Evolutionary conservation across 2,797 vertebrate species (phyloP), one percentile per base, ranked within the genome.

Genomic region (Sparidentex hasta): DNA sequence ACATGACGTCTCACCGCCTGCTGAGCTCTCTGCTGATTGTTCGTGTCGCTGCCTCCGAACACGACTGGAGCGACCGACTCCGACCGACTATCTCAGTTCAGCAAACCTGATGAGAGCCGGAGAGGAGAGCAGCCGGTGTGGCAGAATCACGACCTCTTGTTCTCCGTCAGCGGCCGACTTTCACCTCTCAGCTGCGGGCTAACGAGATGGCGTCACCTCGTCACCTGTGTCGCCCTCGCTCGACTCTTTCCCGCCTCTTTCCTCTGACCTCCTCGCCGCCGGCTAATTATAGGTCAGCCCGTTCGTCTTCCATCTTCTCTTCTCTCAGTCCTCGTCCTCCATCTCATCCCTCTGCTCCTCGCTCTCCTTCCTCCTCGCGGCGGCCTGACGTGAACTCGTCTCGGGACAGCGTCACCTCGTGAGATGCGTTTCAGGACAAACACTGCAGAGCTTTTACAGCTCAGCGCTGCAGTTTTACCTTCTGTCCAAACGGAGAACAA

Each of bases 221-320:
- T 57, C 68, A 47, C 72, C 52, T 0, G 1, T 14, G 58, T 61
- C 64, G 8, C 29, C 74, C 25, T 23, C 7, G 7, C 44, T 41
- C 55, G 1, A 23, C 41, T 71, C 78, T 1, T 7, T 21, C 5
- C 47, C 47, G 52, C 65, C 52, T 23, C 46, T 20, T 17, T 44
- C 25, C 46, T n/a, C 57, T 63, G 13, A 50, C 51, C 51, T 76
- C 61, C 38, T 5, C 0, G 4, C 62, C 17, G 57, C 7, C 2
- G 64, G 71, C 47, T 81, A 81, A 85, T 76, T 65, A 59, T 43
- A 69, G 67, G 64, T 78, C 83, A 47, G n/a, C 23, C 33, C 1
- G 13, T 43, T 70, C 80, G 38, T 25, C 75, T 17, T 44, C 70
- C 54, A 59, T 41, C 58, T 59, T 33, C 38, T 38, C 38, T 48